Base-by-base conservation (phyloP, 2,113 vertebrate species). In the Telmatochromis brachygnathus region DNA sequence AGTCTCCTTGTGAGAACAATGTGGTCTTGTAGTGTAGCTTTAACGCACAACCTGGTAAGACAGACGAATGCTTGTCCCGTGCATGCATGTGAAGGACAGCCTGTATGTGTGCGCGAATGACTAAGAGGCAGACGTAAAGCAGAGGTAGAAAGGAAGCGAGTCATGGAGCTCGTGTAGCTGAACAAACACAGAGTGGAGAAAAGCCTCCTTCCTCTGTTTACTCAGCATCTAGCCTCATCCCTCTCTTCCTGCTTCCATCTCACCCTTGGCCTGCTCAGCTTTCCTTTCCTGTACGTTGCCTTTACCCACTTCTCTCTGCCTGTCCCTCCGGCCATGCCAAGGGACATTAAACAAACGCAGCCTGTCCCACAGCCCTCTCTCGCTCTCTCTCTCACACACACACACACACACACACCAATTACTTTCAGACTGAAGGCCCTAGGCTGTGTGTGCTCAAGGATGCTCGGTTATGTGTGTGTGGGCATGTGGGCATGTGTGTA, bases 281-380 rank as follows among this genome's bases (percentile, higher is more conserved):
- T 89, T 92, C 47, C 81, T 87, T 84, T 90, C 62, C 91, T 91
- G 60, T 87, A 45, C 45, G n/a, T 87, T 86, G 53, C 84, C 62
- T 84, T 87, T 87, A 30, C 70, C 83, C 84, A 35, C 75, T 55
- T 65, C 65, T 81, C 80, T 73, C 81, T 77, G 82, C 60, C 83
- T 23, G 53, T 92, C 90, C 92, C 93, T 75, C 47, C 56, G 73
- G 84, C 81, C 90, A 86, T 37, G 81, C 91, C 91, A 70, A 83
- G 85, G 88, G 92, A 92, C 88, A 85, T 90, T 93, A 89, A 93
- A 93, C 89, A 92, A 93, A 93, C 75, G 4, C 23, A 55, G 81
- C 86, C 83, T 86, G 84, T 93, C 81, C 60, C 70, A 82, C 84
- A 49, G 73, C 85, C 80, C 73, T 79, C 53, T 81, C 81, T 75